A percentile compares a stretch with the other conserved stretches of the same genome.
Evolutionary conservation across 2,888 invertebrate species (phyloP).

Genomic region (Nebria brevicollis): DNA sequence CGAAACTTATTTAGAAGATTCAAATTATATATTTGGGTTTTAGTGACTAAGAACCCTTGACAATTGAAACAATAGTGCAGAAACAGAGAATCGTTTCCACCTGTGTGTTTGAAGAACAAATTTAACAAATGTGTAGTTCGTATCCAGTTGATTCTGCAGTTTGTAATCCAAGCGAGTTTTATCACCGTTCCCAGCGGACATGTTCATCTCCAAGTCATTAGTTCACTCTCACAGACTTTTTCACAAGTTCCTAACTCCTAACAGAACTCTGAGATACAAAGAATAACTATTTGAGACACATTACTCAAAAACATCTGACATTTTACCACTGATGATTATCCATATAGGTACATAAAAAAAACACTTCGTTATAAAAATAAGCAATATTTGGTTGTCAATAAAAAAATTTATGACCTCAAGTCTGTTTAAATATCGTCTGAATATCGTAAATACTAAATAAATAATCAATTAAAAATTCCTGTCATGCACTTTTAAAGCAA

Average conservation of each 20-base stretch:
- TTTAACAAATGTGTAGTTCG: neutral
- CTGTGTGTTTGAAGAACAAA: too few relatives aligned
- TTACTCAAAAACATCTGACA: neutral
- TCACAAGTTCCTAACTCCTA: constrained; percentile 35
- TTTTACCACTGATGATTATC: too few relatives aligned
- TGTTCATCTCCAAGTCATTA: constrained; percentile 43
- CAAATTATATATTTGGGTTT: too few relatives aligned
- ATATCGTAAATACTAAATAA: constrained; percentile 8
- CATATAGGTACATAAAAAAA: too few relatives aligned
- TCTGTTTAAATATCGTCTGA: constrained; percentile 5
- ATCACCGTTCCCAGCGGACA: constrained; percentile 36
- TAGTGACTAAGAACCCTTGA: too few relatives aligned
- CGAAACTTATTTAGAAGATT: too few relatives aligned
- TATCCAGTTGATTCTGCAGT: constrained; percentile 45
- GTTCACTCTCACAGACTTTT: constrained; percentile 38
- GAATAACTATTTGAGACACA: neutral
- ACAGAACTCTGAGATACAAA: constrained; percentile 19
- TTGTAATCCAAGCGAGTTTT: constrained; percentile 44
- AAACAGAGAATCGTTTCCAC: too few relatives aligned
- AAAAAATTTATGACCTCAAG: neutral
- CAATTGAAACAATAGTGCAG: too few relatives aligned
- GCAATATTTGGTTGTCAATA: neutral
- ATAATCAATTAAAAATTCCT: constrained; percentile 14
- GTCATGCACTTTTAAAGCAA: constrained; percentile 18
- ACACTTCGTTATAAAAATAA: neutral